Percentiles rank a stretch among this genome's conserved stretches.
These are phyloP conservation scores for Caenorhabditis brenneri DNA, from an alignment of 1,140 invertebrate genomes.

Conservation along the genomic window DNA sequence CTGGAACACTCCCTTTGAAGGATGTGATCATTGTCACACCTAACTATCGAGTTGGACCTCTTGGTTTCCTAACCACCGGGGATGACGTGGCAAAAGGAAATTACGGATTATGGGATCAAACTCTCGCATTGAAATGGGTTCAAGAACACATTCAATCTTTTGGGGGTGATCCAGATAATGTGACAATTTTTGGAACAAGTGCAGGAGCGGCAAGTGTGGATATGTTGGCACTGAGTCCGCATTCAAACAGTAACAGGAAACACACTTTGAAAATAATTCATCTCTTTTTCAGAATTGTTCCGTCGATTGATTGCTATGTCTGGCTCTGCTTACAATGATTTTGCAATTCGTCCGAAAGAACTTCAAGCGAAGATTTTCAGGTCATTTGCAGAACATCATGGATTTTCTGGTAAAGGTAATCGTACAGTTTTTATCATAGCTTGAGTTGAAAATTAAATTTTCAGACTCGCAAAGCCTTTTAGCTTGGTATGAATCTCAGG, in stretches of 20 bases:
- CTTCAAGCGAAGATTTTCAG: neutral
- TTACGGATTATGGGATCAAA: conserved; percentile 70
- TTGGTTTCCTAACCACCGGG: conserved; percentile 65
- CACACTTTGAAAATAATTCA: no score
- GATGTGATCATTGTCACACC: conserved; percentile 55
- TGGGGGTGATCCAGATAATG: conserved; percentile 73
- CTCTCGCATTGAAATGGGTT: conserved; percentile 70
- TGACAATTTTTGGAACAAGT: conserved; percentile 73
- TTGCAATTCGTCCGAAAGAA: conserved; percentile 52
- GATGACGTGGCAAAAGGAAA: conserved; percentile 70
- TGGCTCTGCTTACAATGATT: conserved; percentile 57
- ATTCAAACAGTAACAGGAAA: conserved; percentile 79
- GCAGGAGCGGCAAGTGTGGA: conserved; percentile 83
- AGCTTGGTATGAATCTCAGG: neutral
- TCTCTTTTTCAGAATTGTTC: conserved; percentile 57
- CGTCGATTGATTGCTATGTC: conserved; percentile 63
- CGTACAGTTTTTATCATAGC: no score
- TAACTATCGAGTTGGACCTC: conserved; percentile 56
- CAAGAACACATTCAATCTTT: conserved; percentile 69
- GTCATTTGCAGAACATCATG: neutral
- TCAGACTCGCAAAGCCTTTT: conserved; percentile 15
- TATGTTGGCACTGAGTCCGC: conserved; percentile 82
- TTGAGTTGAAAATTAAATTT: no score
- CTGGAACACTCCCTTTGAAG: conserved; percentile 76
- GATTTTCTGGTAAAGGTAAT: conserved; percentile 24